Conservation (phyloP, 2,888 invertebrate genomes). For the Molanna angustata region DNA sequence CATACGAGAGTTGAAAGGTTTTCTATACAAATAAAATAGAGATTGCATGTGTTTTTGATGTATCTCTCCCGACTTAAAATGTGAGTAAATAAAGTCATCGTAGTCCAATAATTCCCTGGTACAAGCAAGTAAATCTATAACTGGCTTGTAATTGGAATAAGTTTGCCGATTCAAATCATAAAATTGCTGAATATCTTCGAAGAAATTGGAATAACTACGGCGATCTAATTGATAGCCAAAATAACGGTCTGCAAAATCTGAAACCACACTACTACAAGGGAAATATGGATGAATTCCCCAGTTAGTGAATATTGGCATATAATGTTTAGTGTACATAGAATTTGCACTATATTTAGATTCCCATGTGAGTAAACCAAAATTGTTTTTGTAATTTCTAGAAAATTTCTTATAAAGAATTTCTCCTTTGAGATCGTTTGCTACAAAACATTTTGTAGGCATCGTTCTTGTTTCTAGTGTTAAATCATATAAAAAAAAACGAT, state of each 20-base stretch:
- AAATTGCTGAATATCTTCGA: constrained; percentile 31
- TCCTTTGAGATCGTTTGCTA: constrained; percentile 25
- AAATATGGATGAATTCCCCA: constrained; percentile 32
- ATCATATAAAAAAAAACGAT: constrained; percentile 51
- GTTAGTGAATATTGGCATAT: constrained; percentile 33
- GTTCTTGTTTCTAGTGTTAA: constrained; percentile 39
- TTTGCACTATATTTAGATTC: constrained; percentile 12
- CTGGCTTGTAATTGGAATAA: constrained; percentile 26
- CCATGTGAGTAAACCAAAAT: constrained; percentile 21
- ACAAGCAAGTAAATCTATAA: constrained; percentile 27
- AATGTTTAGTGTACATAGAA: constrained; percentile 22
- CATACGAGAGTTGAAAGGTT: constrained; percentile 23
- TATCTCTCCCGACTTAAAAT: constrained; percentile 26
- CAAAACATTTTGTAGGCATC: constrained; percentile 29
- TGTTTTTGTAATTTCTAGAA: constrained; percentile 25
- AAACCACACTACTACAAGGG: constrained; percentile 22
- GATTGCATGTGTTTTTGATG: constrained; percentile 33
- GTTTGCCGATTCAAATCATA: constrained; percentile 28
- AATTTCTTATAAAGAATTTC: constrained; percentile 27
- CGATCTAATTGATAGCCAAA: constrained; percentile 24
- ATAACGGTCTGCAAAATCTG: constrained; percentile 26
- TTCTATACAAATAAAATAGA: constrained; percentile 32
- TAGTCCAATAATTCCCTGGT: constrained; percentile 33
- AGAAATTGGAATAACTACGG: constrained; percentile 28
- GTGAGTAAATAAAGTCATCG: constrained; percentile 32